Conservation (phyloP, 2,797 vertebrate species). For the Tapera naevia region DNA sequence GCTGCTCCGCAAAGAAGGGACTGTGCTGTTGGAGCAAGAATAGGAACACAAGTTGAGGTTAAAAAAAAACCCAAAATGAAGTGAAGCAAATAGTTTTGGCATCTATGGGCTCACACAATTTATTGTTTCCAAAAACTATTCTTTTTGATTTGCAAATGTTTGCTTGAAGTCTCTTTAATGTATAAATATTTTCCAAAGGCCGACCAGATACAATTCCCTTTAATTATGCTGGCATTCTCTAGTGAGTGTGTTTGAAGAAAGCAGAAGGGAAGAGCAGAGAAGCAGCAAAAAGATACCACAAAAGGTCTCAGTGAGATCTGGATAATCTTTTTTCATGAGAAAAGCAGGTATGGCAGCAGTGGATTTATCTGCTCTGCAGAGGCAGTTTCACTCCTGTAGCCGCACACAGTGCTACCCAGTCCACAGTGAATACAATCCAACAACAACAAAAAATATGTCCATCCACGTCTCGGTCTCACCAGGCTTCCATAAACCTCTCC, state of each 20-base stretch:
- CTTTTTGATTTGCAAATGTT: accelerated
- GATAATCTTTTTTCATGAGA: not conserved
- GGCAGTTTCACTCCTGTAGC: not conserved
- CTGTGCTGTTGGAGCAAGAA: constrained; percentile 85
- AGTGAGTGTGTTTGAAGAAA: not conserved
- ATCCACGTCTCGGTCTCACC: not conserved
- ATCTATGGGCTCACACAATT: accelerated
- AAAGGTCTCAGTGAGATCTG: not conserved
- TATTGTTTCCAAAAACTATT: not conserved
- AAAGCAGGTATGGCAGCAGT: not conserved
- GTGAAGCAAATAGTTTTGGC: accelerated
- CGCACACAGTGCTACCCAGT: not conserved
- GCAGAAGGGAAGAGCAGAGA: not conserved
- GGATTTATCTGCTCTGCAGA: not conserved
- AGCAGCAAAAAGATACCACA: not conserved
- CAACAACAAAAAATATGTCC: not conserved
- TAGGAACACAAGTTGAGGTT: not conserved
- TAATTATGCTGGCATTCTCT: not conserved
- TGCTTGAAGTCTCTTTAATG: not conserved
- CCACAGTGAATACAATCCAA: not conserved
- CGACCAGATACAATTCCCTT: not conserved
- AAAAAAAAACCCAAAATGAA: no score
- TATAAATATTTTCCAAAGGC: not conserved
- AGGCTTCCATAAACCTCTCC: not conserved
- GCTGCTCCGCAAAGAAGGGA: constrained; percentile 96